Percentiles rank a stretch among this genome's conserved stretches.
phyloP scores from a whole-genome alignment of 2,888 invertebrate species.

The Cataglyphis cursor region DNA sequence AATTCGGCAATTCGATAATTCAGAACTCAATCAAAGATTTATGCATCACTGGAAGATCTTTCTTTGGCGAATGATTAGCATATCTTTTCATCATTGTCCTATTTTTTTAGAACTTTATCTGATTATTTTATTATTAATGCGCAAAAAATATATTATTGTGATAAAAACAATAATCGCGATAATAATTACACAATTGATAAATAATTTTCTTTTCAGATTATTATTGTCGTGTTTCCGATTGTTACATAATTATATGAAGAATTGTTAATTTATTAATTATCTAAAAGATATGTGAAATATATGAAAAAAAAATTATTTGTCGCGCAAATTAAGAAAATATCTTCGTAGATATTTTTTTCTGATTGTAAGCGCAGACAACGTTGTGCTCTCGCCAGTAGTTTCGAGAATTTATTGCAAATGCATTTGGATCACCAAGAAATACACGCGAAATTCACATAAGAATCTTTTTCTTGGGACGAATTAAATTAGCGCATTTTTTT shows the following conservation, averaged over 20 bases:
- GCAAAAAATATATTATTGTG: not conserved
- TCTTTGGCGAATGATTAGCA: not conserved
- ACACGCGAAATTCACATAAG: not conserved
- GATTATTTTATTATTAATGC: not conserved
- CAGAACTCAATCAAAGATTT: conserved; percentile 63
- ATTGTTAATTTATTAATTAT: not conserved
- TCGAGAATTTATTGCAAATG: conserved; percentile 3
- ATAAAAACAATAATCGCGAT: not conserved
- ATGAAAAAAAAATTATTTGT: not conserved
- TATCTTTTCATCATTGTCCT: not conserved
- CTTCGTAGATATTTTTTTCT: not conserved
- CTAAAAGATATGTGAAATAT: not conserved
- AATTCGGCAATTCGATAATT: conserved; percentile 65
- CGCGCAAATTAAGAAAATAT: not conserved
- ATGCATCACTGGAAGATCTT: conserved; percentile 29
- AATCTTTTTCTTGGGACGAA: conserved; percentile 2
- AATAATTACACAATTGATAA: not conserved
- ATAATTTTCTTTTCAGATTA: not conserved
- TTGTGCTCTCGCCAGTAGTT: not conserved
- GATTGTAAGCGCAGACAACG: not conserved
- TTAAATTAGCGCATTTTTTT: conserved; percentile 14
- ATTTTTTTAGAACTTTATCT: not conserved
- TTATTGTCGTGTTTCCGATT: not conserved
- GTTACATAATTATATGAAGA: not conserved
- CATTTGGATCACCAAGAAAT: not conserved